These are phyloP conservation scores for Prionace glauca DNA, from an alignment of 2,797 vertebrate species.

Conservation along the genomic window DNA sequence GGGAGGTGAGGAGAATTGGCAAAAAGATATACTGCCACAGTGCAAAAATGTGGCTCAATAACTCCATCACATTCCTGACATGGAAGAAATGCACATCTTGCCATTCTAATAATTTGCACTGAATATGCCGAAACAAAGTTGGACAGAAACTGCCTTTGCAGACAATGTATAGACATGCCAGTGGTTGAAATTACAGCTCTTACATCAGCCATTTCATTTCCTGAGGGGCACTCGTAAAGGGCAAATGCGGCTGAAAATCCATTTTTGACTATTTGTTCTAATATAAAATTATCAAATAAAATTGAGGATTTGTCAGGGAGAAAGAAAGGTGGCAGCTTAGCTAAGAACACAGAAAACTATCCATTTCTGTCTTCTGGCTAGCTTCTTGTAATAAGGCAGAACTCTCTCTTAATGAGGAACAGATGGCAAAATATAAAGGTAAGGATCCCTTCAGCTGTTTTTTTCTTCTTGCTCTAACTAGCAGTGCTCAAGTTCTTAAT, in stretches of 20 bases:
- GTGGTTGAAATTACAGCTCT: constrained; percentile 13
- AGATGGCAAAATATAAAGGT: constrained; percentile 75
- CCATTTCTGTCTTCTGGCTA: constrained; percentile 67
- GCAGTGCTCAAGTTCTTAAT: constrained; percentile 76
- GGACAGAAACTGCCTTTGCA: background rate
- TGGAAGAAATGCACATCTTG: background rate
- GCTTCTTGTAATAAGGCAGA: constrained; percentile 65
- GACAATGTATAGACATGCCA: background rate
- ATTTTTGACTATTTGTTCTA: constrained; percentile 23
- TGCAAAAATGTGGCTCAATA: background rate
- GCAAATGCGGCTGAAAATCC: background rate
- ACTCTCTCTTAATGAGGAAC: constrained; percentile 73
- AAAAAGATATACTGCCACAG: background rate
- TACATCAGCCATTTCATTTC: constrained; percentile 31
- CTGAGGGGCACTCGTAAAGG: constrained; percentile 10
- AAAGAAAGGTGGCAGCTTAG: constrained; percentile 44
- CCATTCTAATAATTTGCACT: background rate
- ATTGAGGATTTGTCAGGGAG: constrained; percentile 41
- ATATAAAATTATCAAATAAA: constrained; percentile 32
- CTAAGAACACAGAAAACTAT: constrained; percentile 54
- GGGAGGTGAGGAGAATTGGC: background rate
- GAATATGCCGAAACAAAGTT: background rate
- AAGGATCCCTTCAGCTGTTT: constrained; percentile 66
- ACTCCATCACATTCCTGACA: background rate
- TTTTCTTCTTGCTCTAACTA: constrained; percentile 75